Evolutionary conservation across 2,113 vertebrate species (phyloP), one percentile per base, ranked within the genome.

Genomic region (Pedetes capensis): DNA sequence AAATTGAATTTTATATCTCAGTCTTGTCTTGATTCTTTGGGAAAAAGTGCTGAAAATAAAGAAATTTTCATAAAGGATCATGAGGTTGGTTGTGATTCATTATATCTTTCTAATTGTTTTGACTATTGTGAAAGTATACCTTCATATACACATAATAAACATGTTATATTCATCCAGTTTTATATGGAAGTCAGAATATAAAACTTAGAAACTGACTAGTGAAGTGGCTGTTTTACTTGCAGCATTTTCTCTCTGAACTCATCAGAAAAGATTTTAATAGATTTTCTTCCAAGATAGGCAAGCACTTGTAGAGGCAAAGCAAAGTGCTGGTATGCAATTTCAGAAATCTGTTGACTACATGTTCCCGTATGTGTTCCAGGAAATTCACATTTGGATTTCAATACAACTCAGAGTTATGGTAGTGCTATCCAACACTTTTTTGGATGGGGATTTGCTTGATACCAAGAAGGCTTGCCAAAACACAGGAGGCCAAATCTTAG

Each of bases 311-410:
- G 83, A 89, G 59, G 87, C 37, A 82, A 93, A 91, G 93, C 72
- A 91, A 92, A 97, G 81, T 78, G 10, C 87, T 96, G 81, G 89
- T 91, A 91, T 96, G 94, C 79, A 92, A 32, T 95, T 96, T 95
- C 87, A 97, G 57, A 90, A 92, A 95, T 96, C 86, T 97, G 90
- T 96, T 96, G 97, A 97, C 89, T 98, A 34, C 78, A 55, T 96
- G 95, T 96, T 93, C 92, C 83, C 94, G 78, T 92, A 51, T 87
- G 84, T 86, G 92, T 96, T 97, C 96, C 97, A 96, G 95, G 94
- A 97, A 98, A 97, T 96, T 95, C 86, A 53, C 94, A 96, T 96
- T 97, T 97, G 95, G 95, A 95, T 92, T 96, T 96, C 87, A 91
- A 59, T 79, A 93, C 42, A 85, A 91, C 16, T 92, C 51, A 91